Evolutionary conservation across 37 sponge, comb jelly and placozoan species (phyloP), one percentile per base, ranked within the genome.

Genomic region (Halichondria panicea): DNA sequence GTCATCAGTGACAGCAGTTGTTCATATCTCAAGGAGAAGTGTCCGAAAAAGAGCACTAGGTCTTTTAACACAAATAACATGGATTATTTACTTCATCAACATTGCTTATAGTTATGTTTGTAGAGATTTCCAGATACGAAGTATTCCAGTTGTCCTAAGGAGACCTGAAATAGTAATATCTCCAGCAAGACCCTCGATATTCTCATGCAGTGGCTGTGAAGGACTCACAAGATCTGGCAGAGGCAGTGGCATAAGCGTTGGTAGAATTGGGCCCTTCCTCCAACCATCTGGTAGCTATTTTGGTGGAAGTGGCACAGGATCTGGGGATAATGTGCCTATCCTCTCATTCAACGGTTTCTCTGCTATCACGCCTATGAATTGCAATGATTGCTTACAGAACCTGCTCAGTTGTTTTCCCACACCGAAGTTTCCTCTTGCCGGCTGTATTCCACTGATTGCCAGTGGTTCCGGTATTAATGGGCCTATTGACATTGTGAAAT

Each of bases 81-180:
- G 65, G 52, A 36, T 33, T 21, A 36, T 59, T 21, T 79, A 79
- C 40, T 61, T 35, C 13, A 56, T 79, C 19, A 53, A 67, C 21
- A 25, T 79, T 40, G 46, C 58, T 18, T 59, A 79, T 42, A 67
- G 58, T n/a, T 79, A 70, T 56, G 62, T 79, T 0, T 79, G 80
- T 59, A 38, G 52, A 56, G 70, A 59, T 19, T 7, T 28, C 9
- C 70, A 59, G 25, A 32, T 40, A 21, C 70, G 70, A 55, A 54
- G 22, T 12, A 54, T 11, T 55, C 68, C 68, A n/a, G 58, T 67
- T 55, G n/a, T 78, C 37, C 2, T 78, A 28, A 78, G 67, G 67
- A 58, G 58, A 34, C 41, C 28, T 27, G 40, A 9, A 15, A 48
- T 48, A 11, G 15, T 48, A 48, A 15, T 11, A 18, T 18, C 52